Conservation (phyloP, 2,797 vertebrate species). For the Alosa sapidissima region DNA sequence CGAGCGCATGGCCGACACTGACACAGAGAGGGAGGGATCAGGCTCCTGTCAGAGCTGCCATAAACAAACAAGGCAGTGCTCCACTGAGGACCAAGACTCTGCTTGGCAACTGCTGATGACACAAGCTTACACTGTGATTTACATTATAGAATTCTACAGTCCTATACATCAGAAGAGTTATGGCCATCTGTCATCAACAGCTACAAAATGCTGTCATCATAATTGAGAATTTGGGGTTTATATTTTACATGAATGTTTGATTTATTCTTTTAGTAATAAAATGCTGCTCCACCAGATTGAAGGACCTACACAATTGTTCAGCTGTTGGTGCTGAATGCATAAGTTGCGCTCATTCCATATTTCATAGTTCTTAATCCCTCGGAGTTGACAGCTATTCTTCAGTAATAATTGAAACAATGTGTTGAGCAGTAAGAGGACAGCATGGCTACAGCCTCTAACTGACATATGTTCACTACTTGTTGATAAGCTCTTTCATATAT, state of each 20-base stretch:
- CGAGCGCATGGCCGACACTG: background rate
- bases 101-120: background rate
- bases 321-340: background rate
- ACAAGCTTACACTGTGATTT: background rate
- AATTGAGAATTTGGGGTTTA: background rate
- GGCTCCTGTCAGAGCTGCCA: background rate
- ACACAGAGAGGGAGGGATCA: background rate
- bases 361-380: background rate
- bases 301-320: background rate
- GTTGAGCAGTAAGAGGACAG: constrained; percentile 55
- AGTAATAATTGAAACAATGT: constrained; percentile 54
- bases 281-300: background rate
- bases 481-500: constrained; percentile 43
- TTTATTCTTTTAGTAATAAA: background rate
- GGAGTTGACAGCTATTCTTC: background rate
- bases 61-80: background rate
- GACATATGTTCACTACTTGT: constrained; percentile 53
- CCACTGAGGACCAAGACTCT: background rate
- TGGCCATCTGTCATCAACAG: background rate
- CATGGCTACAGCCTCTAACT: constrained; percentile 12
- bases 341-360: background rate
- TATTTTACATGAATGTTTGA: background rate
- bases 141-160: background rate
- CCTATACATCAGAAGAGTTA: background rate
- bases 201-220: background rate